phyloP scores from a whole-genome alignment of 2,797 vertebrate species.

The Bradypodion ventrale region DNA sequence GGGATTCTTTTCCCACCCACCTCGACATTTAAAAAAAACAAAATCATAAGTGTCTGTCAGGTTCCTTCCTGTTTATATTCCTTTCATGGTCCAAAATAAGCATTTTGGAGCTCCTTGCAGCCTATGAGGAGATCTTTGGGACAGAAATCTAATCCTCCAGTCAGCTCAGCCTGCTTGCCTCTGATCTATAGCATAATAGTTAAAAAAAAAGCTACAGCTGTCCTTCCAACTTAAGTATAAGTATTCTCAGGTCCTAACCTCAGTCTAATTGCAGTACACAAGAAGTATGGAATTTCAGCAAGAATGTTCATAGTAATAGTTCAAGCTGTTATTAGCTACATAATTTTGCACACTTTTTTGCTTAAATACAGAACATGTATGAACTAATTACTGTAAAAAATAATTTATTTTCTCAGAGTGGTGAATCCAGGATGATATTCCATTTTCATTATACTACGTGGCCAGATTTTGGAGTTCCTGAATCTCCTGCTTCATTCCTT shows the following conservation, averaged over 20 bases:
- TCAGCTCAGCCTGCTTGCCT: too few relatives aligned
- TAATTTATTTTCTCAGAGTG: conserved; percentile 78
- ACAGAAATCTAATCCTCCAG: too few relatives aligned
- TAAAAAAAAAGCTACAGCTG: neutral
- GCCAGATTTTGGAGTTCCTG: conserved; percentile 98
- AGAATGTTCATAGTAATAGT: neutral
- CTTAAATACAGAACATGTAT: neutral
- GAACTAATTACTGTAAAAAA: neutral
- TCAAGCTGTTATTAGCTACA: neutral
- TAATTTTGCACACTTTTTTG: neutral
- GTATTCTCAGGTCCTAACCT: neutral
- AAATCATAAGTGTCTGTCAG: neutral
- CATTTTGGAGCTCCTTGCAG: too few relatives aligned
- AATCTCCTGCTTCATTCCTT: conserved; percentile 96
- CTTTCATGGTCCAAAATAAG: too few relatives aligned
- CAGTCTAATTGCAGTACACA: neutral
- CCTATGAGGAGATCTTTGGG: too few relatives aligned
- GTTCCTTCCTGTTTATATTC: too few relatives aligned
- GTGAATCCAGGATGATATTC: conserved; percentile 88
- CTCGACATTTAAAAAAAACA: neutral
- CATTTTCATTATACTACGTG: conserved; percentile 99
- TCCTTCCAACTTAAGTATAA: neutral
- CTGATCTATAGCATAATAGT: neutral
- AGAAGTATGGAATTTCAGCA: neutral
- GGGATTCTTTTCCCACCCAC: too few relatives aligned